Evolutionary conservation across 2,888 invertebrate species (phyloP).

Genomic region (Gari tellinella): DNA sequence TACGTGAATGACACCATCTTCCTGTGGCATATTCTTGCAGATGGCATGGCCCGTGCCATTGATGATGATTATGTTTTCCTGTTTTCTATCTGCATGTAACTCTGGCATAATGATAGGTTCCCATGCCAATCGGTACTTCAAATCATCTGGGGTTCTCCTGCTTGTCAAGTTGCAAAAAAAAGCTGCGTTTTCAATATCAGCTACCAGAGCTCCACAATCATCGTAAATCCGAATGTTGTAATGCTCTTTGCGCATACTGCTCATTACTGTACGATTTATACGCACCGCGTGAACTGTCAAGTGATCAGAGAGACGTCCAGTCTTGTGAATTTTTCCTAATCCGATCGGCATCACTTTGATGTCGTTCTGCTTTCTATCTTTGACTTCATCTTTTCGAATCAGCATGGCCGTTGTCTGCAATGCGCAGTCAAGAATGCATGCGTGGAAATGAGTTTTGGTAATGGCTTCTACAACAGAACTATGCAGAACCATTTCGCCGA

Average conservation of each 20-base stretch:
- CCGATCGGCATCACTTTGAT: slow-evolving; percentile 4
- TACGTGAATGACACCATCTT: too few relatives aligned
- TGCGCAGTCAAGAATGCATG: slow-evolving; percentile 15
- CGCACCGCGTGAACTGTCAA: not conserved
- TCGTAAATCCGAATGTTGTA: slow-evolving; percentile 1
- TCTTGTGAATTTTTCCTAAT: not conserved
- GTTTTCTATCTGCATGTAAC: too few relatives aligned
- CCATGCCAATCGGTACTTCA: not conserved
- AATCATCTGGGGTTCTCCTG: slow-evolving; percentile 1
- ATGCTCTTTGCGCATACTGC: slow-evolving; percentile 1
- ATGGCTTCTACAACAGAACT: not conserved
- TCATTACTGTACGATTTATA: not conserved
- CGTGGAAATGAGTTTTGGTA: slow-evolving; percentile 7
- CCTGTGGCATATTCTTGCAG: too few relatives aligned
- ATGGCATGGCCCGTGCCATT: too few relatives aligned
- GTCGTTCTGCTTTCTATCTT: not conserved
- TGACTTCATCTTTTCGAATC: not conserved
- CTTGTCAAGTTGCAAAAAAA: not conserved
- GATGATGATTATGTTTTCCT: too few relatives aligned
- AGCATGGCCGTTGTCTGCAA: slow-evolving; percentile 13
- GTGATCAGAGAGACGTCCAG: not conserved
- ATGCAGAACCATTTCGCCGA: not conserved
- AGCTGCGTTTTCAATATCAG: not conserved
- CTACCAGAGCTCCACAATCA: not conserved
- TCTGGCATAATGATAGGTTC: not conserved